Conservation (phyloP, 2,888 invertebrate species). For the Xestia xanthographa region DNA sequence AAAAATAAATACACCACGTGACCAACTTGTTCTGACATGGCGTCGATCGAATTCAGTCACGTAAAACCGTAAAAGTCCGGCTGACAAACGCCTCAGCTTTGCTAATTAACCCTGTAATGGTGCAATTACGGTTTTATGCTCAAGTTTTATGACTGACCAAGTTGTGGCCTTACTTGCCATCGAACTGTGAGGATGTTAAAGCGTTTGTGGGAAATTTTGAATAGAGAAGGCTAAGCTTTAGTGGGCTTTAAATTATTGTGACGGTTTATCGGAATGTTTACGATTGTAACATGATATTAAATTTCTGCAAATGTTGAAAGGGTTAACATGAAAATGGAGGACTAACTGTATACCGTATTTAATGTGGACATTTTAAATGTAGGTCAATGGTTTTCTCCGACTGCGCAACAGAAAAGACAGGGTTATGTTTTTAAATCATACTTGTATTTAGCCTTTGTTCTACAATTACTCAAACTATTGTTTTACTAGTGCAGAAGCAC, state of each 20-base stretch:
- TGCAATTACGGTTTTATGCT: slow-evolving; percentile 83
- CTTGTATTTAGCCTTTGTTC: not conserved
- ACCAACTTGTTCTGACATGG: slow-evolving; percentile 57
- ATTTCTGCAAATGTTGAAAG: slow-evolving; percentile 7
- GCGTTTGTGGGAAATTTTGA: slow-evolving; percentile 60
- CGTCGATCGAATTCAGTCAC: slow-evolving; percentile 77
- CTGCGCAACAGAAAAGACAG: not conserved
- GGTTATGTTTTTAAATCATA: not conserved
- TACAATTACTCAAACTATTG: slow-evolving; percentile 37
- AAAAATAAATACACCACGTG: slow-evolving; percentile 71
- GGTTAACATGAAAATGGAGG: slow-evolving; percentile 6
- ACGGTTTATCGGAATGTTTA: slow-evolving; percentile 30
- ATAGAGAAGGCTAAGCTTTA: slow-evolving; percentile 46
- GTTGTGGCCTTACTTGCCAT: slow-evolving; percentile 67
- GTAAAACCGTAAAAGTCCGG: slow-evolving; percentile 80
- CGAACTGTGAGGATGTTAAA: slow-evolving; percentile 57
- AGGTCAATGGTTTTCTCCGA: slow-evolving; percentile 14
- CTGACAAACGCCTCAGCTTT: slow-evolving; percentile 82
- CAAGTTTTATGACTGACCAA: slow-evolving; percentile 82
- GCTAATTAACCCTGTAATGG: slow-evolving; percentile 87
- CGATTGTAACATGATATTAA: slow-evolving; percentile 23
- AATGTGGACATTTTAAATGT: not conserved
- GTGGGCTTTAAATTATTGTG: slow-evolving; percentile 25
- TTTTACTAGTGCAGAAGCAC: slow-evolving; percentile 7
- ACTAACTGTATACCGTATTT: slow-evolving; percentile 11